A percentile compares a stretch with the other conserved stretches of the same genome.
phyloP scores from a whole-genome alignment of 1,140 invertebrate species.

The Trachelipus rathkii region DNA sequence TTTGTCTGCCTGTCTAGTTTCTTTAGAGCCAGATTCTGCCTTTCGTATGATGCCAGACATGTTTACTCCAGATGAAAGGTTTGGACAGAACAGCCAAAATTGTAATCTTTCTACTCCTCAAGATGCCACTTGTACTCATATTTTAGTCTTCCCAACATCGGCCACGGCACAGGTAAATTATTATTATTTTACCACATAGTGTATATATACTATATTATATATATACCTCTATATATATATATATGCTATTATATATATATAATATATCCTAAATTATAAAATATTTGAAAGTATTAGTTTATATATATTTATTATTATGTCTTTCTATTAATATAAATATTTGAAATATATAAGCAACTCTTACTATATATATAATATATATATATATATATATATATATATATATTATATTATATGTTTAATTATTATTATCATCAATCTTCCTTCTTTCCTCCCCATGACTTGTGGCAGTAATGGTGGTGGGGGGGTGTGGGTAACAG shows the following conservation, averaged over 20 bases:
- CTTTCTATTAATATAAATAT: not conserved
- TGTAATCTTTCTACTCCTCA: conserved; percentile 81
- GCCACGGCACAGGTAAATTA: conserved; percentile 69
- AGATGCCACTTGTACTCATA: conserved; percentile 95
- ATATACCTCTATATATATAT: too few relatives aligned
- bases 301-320: not conserved
- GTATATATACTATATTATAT: too few relatives aligned
- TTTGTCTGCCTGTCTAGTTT: conserved; percentile 93
- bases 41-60: conserved; percentile 92
- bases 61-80: conserved; percentile 85
- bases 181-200: conserved; percentile 7
- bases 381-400: too few relatives aligned
- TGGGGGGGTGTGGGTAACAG: too few relatives aligned
- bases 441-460: too few relatives aligned
- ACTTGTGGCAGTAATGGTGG: too few relatives aligned
- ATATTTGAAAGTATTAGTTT: not conserved
- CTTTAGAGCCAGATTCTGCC: conserved; percentile 88
- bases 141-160: conserved; percentile 96
- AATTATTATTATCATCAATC: too few relatives aligned
- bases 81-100: conserved; percentile 74
- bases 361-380: too few relatives aligned
- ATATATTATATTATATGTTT: too few relatives aligned
- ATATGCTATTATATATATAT: too few relatives aligned
- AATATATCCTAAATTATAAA: too few relatives aligned
- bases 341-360: not conserved